These are phyloP conservation scores for Andrena bucephala DNA, from an alignment of 2,888 invertebrate species.

Conservation along the genomic window DNA sequence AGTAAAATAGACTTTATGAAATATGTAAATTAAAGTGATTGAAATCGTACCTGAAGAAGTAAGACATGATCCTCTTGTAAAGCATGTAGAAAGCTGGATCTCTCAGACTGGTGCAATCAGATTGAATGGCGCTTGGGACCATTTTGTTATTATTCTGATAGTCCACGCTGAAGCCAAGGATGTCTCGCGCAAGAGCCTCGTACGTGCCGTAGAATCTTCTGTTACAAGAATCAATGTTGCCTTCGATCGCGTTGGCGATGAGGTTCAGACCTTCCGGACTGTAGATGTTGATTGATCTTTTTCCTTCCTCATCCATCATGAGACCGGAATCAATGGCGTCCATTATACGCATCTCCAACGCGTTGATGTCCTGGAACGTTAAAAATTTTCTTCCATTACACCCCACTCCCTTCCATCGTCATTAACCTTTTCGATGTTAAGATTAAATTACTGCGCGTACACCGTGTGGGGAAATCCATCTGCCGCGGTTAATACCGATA, in stretches of 20 bases:
- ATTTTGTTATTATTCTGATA: conserved; percentile 84
- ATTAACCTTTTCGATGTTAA: too few relatives aligned
- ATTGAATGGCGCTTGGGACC: conserved; percentile 88
- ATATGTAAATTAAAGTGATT: too few relatives aligned
- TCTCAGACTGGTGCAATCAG: conserved; percentile 89
- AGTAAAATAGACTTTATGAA: too few relatives aligned
- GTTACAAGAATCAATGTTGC: conserved; percentile 85
- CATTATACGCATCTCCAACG: conserved; percentile 77
- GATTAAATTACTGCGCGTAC: too few relatives aligned
- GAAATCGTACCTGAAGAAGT: conserved; percentile 81
- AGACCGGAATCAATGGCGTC: conserved; percentile 81
- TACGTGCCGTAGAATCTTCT: conserved; percentile 87
- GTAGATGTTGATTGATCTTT: conserved; percentile 80
- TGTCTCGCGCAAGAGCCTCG: conserved; percentile 86
- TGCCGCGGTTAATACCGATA: too few relatives aligned
- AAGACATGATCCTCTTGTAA: conserved; percentile 88
- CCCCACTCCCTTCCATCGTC: too few relatives aligned
- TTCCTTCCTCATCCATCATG: conserved; percentile 75
- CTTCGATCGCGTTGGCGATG: conserved; percentile 87
- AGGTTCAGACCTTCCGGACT: conserved; percentile 86
- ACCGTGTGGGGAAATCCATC: too few relatives aligned
- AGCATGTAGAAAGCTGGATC: conserved; percentile 91
- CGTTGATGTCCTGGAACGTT: conserved; percentile 73
- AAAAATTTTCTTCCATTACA: too few relatives aligned
- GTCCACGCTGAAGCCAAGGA: conserved; percentile 83